Conservation (phyloP, 2,888 invertebrate species). For the Oligia strigilis region DNA sequence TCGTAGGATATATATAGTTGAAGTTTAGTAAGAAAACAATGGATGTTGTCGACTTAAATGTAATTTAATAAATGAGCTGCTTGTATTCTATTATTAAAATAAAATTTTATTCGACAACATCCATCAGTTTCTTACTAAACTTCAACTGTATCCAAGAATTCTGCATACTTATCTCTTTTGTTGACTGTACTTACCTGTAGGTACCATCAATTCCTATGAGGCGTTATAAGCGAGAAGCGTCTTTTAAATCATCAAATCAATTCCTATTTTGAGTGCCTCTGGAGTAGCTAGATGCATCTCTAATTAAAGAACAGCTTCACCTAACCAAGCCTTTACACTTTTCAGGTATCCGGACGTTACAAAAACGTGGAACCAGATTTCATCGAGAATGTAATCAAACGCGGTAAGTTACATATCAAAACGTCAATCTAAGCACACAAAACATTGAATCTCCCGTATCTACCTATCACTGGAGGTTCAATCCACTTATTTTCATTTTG, state of each 20-base stretch:
- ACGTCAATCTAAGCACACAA: not conserved
- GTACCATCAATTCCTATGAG: not conserved
- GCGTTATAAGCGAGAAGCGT: not conserved
- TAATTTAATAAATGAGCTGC: too few relatives aligned
- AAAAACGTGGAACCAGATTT: constrained; percentile 58
- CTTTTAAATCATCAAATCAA: not conserved
- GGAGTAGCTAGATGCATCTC: not conserved
- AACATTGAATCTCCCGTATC: not conserved
- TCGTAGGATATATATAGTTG: too few relatives aligned
- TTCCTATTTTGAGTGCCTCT: not conserved
- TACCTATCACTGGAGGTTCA: not conserved
- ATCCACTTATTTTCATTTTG: not conserved
- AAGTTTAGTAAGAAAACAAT: too few relatives aligned
- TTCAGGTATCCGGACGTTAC: constrained; percentile 70
- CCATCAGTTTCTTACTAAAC: too few relatives aligned
- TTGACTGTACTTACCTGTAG: not conserved
- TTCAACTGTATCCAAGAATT: too few relatives aligned
- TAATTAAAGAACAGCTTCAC: not conserved
- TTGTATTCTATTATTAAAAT: too few relatives aligned
- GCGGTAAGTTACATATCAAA: constrained; percentile 45
- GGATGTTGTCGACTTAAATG: too few relatives aligned
- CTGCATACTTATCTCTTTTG: too few relatives aligned
- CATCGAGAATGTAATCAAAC: constrained; percentile 62
- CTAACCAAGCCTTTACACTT: constrained; percentile 14
- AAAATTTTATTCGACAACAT: too few relatives aligned